Evolutionary conservation across 2,797 vertebrate genomes (phyloP), one percentile per base, ranked within the genome.

Genomic region (Nyctalus aviator): DNA sequence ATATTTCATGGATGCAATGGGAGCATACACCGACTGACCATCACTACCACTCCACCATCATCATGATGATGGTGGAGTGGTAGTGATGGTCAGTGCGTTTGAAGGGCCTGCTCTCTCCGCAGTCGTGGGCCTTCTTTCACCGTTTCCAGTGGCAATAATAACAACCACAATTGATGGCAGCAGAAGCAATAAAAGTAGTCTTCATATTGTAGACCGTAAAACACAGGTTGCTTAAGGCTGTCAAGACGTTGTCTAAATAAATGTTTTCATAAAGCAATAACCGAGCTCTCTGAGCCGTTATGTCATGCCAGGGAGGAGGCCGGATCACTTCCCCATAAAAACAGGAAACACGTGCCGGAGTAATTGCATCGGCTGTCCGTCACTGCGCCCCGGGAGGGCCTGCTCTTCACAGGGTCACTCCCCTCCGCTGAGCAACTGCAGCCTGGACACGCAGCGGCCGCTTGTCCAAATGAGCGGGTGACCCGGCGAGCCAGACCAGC

Each of bases 401-500:
- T 13, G 84, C 73, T 83, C 95, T 88, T 95, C 93, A 90, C 81
- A 88, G 94, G 94, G 94, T 96, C 95, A 91, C 93, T 94, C 91
- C 93, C 78, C 88, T 94, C 96, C 94, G 93, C 89, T 46, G 94
- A 96, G 50, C 32, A 94, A 66, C 90, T 25, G 76, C 95, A 82
- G 92, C 84, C 84, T 46, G 94, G 79, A 93, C 92, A 91, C 92
- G 96, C 89, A 96, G 92, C 73, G 72, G 85, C 94, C 92, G 90
- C 94, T 95, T 94, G 96, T 94, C 94, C 95, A 95, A 96, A 95
- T 95, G 95, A 96, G 92, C 96, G 83, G 78, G 30, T 84, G 94
- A 96, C 93, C 95, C 88, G 92, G 92, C 91, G 94, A 94, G 93
- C 97, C 95, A 89, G 95, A 94, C 93, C 96, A 48, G 81, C 9